Base-by-base conservation (phyloP, 1,140 invertebrate species). In the Doryteuthis pealeii region DNA sequence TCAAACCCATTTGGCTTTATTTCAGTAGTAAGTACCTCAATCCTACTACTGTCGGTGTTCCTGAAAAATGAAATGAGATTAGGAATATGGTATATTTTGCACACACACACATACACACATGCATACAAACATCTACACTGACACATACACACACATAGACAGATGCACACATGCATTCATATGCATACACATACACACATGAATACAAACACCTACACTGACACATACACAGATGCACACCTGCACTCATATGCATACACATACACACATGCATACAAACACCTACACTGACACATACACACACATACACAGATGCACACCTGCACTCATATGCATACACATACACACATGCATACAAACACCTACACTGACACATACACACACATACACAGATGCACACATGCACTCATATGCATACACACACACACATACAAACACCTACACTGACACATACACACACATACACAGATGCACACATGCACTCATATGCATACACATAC, bases 241-340 rank as follows among this genome's bases (percentile, higher is more conserved):
- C 31, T 58, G 33, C 65, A 70, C 65, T 31, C 65, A 70, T 58
- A 74, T 32, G 22, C 65, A 74, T 58, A 70, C 3, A 72, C 28
- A 31, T 66, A 76, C 74, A 71, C 74, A 49, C 74, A 74, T 33
- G 30, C 68, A 74, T 33, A 45, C 70, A 40, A 2, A 49, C 69
- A 74, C n/a, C n/a, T n/a, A n/a, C n/a, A n/a, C n/a, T n/a, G n/a
- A n/a, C n/a, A n/a, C n/a, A n/a, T n/a, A n/a, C n/a, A n/a, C n/a
- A n/a, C n/a, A n/a, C n/a, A n/a, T n/a, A n/a, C n/a, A n/a, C n/a
- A n/a, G n/a, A n/a, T n/a, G n/a, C n/a, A n/a, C n/a, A n/a, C n/a
- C n/a, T 45, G 32, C 67, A 69, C 32, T 0, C 49, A 6, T 54
- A 35, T 31, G 33, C 15, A 26, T 18, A 28, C 26, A 1, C 40